These are phyloP conservation scores for Sceliomorpha sp. DNA, from an alignment of 2,888 invertebrate species.

Conservation along the genomic window DNA sequence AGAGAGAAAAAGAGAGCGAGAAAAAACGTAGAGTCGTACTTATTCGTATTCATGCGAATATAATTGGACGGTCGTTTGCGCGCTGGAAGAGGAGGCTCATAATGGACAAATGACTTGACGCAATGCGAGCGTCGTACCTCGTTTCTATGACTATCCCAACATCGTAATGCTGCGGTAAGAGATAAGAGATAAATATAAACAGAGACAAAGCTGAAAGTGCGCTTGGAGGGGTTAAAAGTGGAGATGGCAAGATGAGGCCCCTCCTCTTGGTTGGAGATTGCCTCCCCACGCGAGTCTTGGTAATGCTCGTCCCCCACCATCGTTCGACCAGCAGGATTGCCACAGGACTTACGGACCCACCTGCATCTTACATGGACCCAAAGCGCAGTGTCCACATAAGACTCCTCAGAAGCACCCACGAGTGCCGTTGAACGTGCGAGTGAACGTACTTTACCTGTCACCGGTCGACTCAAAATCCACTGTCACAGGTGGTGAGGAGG, in stretches of 20 bases:
- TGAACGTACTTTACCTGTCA: slow-evolving; percentile 24
- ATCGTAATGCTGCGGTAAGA: too few relatives aligned
- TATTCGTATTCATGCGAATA: background rate
- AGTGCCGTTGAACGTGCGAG: too few relatives aligned
- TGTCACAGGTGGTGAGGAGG: slow-evolving; percentile 16
- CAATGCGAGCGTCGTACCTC: too few relatives aligned
- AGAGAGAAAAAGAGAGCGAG: too few relatives aligned
- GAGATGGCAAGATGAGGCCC: slow-evolving; percentile 46
- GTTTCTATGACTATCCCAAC: too few relatives aligned
- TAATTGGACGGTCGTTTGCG: too few relatives aligned
- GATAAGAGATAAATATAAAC: slow-evolving; percentile 54
- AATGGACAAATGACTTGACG: too few relatives aligned
- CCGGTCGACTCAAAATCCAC: slow-evolving; percentile 17
- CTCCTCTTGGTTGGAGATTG: slow-evolving; percentile 34
- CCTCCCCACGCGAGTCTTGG: slow-evolving; percentile 27
- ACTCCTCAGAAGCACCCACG: slow-evolving; percentile 12
- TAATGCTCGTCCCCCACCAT: slow-evolving; percentile 19
- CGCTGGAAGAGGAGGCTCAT: too few relatives aligned
- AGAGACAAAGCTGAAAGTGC: slow-evolving; percentile 40
- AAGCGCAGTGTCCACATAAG: slow-evolving; percentile 28
- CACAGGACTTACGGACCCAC: slow-evolving; percentile 30
- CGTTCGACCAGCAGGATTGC: slow-evolving; percentile 19
- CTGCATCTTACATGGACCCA: slow-evolving; percentile 49
- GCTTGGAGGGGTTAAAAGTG: slow-evolving; percentile 21
- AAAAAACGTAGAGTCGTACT: background rate